Percentiles rank a stretch among this genome's conserved stretches.
These are phyloP conservation scores for Sclerurus mexicanus DNA, from an alignment of 2,113 vertebrate species.

Conservation along the genomic window DNA sequence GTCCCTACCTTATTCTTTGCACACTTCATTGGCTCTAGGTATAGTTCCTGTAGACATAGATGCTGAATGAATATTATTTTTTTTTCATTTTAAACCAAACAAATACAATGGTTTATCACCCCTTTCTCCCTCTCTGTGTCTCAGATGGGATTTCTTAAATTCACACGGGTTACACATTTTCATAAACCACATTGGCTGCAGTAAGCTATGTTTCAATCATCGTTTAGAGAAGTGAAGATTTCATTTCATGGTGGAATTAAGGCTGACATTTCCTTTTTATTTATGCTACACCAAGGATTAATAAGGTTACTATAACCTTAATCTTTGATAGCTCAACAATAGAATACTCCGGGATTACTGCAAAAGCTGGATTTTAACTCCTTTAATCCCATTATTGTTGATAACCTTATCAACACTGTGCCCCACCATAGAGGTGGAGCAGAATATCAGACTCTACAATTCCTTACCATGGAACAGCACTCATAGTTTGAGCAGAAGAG, in stretches of 20 bases:
- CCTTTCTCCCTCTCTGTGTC: neutral
- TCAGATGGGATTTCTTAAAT: neutral
- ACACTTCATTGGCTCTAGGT: neutral
- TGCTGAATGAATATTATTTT: neutral
- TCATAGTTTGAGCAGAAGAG: neutral
- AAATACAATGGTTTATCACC: neutral
- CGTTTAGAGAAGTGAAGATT: slow-evolving; percentile 56
- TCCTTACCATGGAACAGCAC: neutral
- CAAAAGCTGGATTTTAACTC: slow-evolving; percentile 70
- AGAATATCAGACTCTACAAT: neutral
- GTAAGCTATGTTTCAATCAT: slow-evolving; percentile 44
- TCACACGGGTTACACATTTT: neutral
- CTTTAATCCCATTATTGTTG: slow-evolving; percentile 68
- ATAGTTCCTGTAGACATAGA: neutral
- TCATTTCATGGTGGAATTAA: slow-evolving; percentile 67
- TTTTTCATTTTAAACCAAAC: neutral
- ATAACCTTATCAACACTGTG: slow-evolving; percentile 15
- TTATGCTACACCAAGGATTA: slow-evolving; percentile 67
- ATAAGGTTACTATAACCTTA: slow-evolving; percentile 72
- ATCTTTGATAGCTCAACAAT: slow-evolving; percentile 64
- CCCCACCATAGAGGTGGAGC: neutral
- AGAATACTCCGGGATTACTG: slow-evolving; percentile 30
- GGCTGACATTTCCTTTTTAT: slow-evolving; percentile 70
- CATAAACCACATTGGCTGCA: neutral
- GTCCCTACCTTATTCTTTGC: neutral